Evolutionary conservation across 2,113 vertebrate species (phyloP), one percentile per base, ranked within the genome.

Genomic region (Daphoenositta chrysoptera): DNA sequence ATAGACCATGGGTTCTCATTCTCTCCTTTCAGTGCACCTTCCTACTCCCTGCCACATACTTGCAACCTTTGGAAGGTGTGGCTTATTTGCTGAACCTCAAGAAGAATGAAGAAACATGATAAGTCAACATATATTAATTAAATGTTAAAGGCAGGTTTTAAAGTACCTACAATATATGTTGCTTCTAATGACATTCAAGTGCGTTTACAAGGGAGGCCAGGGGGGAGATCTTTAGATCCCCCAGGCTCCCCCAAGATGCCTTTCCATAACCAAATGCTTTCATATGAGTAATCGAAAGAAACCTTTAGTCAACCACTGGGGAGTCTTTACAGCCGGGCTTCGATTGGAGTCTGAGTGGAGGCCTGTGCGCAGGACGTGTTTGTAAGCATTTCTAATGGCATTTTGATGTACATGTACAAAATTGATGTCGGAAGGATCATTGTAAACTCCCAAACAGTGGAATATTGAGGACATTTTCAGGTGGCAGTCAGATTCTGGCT

Each of bases 351-450:
- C 94, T 93, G 93, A 96, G 96, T 92, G 96, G 92, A 96, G 81
- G 89, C 92, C 95, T 87, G 84, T 87, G 97, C 97, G 90, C 83
- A 50, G 96, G 96, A 97, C 76, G 90, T 94, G 93, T 95, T 95
- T 96, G 93, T 94, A 97, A 97, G 97, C 98, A 98, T 98, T 98
- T 98, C 99, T 99, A 99, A 99, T 99, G 99, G 98, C 98, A 98
- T 99, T 99, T 99, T 99, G 98, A 99, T 99, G 99, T 99, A 99
- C 98, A 98, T 98, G 98, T 98, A 98, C 98, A 98, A 98, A 98
- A 98, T 98, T 98, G 98, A 98, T 98, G 98, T 98, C 82, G 96
- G 98, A 98, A 98, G 97, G 98, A 98, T 98, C 98, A 98, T 98
- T 98, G 98, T 97, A 97, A 97, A 98, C 98, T 97, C 98, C 98